Conservation (phyloP, 2,113 vertebrate genomes). For the Haplochromis vanheusdeni region DNA sequence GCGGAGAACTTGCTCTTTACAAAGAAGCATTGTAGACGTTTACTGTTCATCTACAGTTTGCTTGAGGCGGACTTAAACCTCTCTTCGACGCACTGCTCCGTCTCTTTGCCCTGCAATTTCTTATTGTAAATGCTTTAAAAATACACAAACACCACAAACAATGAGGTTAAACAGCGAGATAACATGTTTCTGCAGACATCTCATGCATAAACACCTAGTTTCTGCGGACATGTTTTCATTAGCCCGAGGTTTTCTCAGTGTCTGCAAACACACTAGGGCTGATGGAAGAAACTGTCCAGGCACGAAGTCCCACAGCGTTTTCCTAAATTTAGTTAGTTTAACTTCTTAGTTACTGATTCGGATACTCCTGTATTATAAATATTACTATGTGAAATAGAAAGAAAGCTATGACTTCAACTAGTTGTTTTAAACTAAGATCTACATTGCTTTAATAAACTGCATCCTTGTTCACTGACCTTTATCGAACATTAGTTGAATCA, state of each 20-base stretch:
- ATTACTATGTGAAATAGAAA: background rate
- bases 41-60: background rate
- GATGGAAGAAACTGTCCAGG: background rate
- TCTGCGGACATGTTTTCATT: rapidly evolving
- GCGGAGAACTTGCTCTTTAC: background rate
- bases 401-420: background rate
- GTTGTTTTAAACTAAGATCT: background rate
- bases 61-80: background rate
- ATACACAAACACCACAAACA: rapidly evolving
- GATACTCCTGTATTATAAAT: background rate
- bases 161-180: rapidly evolving
- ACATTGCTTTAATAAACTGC: background rate
- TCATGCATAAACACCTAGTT: background rate
- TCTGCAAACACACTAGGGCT: background rate
- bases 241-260: background rate
- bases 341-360: background rate
- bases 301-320: background rate
- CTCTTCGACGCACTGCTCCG: background rate
- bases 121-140: background rate
- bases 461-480: background rate
- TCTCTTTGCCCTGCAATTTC: background rate
- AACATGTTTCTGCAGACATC: background rate
- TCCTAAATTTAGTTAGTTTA: background rate
- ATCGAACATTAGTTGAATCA: background rate
- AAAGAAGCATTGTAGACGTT: rapidly evolving